Base-by-base conservation (phyloP, 2,113 vertebrate species). In the Tenrec ecaudatus region DNA sequence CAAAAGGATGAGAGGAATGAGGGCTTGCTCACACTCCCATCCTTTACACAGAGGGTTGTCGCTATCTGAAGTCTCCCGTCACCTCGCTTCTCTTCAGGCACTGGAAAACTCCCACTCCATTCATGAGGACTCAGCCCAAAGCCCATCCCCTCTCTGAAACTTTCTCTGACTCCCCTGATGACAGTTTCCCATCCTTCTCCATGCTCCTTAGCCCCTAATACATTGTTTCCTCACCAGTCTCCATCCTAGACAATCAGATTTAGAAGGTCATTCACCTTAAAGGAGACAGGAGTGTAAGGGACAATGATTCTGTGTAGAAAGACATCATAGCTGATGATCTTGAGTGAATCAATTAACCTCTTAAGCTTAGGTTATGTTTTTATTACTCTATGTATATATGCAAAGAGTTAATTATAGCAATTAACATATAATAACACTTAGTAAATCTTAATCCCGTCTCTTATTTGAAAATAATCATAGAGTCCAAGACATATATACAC, bases 391-490 rank as follows among this genome's bases (percentile, higher is more conserved):
- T 43, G 57, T 84, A 62, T 33, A 73, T 36, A 89, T 60, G 31
- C 11, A 64, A 88, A 79, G 29, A 94, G 64, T 79, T 3, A 88
- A 90, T 93, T 43, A 68, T 1, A 81, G 17, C 91, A 25, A 75
- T 20, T 40, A n/a, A 31, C 36, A 81, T 0, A 60, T 64, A 76
- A 9, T 31, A 86, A 83, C 60, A 80, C 17, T 66, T 11, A 43
- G 31, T 40, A 84, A 62, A 84, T 77, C 58, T 20, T 77, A 83
- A 95, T 33, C 38, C 25, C 36, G 10, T 40, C 23, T 76, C 73
- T 40, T 76, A 22, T 76, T 40, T 76, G 73, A 76, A 76, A 76
- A 76, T 76, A 25, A 0, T 25, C 20, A 25, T 38, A 69, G 66
- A 3, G 31, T n/a, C 4, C 31, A 69, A 69, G 6, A 33, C 15